phyloP scores from a whole-genome alignment of 2,797 vertebrate species.

The Lerista edwardsae region DNA sequence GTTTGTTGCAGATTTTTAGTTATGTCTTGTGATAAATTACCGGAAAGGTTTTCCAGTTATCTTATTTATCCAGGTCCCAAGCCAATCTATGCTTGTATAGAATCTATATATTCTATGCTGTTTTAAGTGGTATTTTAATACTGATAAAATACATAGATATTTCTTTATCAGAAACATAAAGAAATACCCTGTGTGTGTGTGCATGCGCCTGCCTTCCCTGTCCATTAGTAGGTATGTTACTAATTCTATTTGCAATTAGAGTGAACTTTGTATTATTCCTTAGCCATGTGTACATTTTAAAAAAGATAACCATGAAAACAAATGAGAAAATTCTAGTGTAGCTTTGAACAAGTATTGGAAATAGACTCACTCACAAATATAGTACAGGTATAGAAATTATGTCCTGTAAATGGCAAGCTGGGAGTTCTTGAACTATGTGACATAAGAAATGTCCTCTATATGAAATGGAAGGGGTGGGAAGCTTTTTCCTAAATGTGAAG shows the following conservation, averaged over 20 bases:
- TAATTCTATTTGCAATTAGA: too few relatives aligned
- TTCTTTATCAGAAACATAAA: conserved; percentile 56
- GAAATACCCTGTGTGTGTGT: not conserved
- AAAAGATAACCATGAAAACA: not conserved
- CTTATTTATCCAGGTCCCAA: conserved; percentile 60
- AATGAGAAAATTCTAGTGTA: not conserved
- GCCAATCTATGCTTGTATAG: conserved; percentile 35
- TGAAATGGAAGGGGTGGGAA: not conserved
- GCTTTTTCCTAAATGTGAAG: not conserved
- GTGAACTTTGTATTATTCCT: not conserved
- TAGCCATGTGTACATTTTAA: not conserved
- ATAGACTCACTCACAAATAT: not conserved
- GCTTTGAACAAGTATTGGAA: not conserved
- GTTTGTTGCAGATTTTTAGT: conserved; percentile 54
- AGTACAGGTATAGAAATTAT: not conserved
- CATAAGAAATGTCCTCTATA: not conserved
- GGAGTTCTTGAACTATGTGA: not conserved
- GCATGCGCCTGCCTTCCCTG: too few relatives aligned
- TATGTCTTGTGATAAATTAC: conserved; percentile 49
- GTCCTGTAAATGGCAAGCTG: not conserved
- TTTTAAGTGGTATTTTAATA: conserved; percentile 58
- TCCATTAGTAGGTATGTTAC: too few relatives aligned
- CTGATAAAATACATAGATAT: conserved; percentile 52
- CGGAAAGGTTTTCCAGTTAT: conserved; percentile 43
- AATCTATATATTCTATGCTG: not conserved